Evolutionary conservation across 2,888 invertebrate species (phyloP), one percentile per base, ranked within the genome.

Genomic region (Mellilla xanthometata): DNA sequence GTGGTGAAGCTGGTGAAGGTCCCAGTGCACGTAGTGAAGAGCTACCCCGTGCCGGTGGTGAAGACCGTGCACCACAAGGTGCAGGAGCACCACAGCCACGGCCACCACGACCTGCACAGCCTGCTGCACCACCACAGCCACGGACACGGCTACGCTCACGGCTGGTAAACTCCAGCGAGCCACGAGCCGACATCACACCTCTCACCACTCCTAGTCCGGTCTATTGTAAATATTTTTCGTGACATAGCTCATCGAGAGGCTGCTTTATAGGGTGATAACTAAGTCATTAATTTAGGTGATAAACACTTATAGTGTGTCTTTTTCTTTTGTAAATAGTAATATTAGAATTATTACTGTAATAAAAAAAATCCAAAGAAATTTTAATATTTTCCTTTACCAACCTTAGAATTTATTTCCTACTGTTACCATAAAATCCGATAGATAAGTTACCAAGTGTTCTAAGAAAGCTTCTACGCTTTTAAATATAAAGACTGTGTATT

Each of bases 251-350:
- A 87, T 87, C 86, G 75, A 71, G 85, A 84, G 88, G 86, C 89
- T 88, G 87, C 84, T 73, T 72, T 68, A 73, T 88, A 84, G 85
- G 88, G 86, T 88, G 87, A 76, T 84, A 84, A 86, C 88, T 89
- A 88, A 89, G 89, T 89, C 89, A 88, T 88, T 87, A 87, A 78
- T 77, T 76, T 84, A 84, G 72, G 76, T 68, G 66, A 74, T 47
- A 74, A 64, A 65, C 73, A 68, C 65, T 55, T 64, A 65, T 60
- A 62, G 65, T 74, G 58, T 72, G 58, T 48, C 74, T 72, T 60
- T 61, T 68, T 75, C 72, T 79, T 77, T 72, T 86, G 86, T 88
- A 84, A 75, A 86, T 89, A 87, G 76, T 86, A 79, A 77, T 79
- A 64, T 78, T 77, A 74, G 75, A 58, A 71, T 67, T 62, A 69